Conservation (phyloP, 2,113 vertebrate species). For the Hypanus sabinus region DNA sequence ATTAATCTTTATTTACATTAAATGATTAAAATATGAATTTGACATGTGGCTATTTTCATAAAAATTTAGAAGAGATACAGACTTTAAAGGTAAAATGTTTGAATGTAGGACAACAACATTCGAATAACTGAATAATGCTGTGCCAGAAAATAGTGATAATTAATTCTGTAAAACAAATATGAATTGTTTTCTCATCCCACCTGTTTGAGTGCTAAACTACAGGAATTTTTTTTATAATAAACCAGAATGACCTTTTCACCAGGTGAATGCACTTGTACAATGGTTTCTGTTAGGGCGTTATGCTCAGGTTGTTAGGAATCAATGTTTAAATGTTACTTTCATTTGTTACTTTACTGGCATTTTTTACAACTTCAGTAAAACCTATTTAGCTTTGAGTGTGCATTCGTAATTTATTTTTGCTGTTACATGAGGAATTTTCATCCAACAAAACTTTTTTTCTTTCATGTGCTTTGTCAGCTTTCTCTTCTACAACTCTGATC, state of each 20-base stretch:
- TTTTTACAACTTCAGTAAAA: constrained; percentile 9
- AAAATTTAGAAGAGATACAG: not conserved
- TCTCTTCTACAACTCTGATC: not conserved
- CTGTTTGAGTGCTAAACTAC: constrained; percentile 19
- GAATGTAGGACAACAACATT: not conserved
- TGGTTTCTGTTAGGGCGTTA: constrained; percentile 18
- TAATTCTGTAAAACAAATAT: not conserved
- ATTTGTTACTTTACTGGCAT: constrained; percentile 25
- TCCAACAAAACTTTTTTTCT: too few species aligned
- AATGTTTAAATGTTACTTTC: constrained; percentile 30
- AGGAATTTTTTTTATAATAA: constrained; percentile 24
- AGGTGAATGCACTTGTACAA: constrained; percentile 30
- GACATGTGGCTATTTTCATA: not conserved
- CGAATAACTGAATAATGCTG: not conserved
- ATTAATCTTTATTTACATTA: not conserved
- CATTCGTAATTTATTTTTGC: not conserved
- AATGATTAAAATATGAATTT: not conserved
- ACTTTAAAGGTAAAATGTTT: not conserved
- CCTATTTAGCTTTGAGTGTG: not conserved
- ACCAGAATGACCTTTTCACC: constrained; percentile 16
- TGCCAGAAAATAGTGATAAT: not conserved
- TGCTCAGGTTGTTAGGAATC: constrained; percentile 16
- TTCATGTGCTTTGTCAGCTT: not conserved
- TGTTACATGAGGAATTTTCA: too few species aligned
- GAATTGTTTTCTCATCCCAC: constrained; percentile 29